A percentile compares a stretch with the other conserved stretches of the same genome.
Evolutionary conservation across 1,140 invertebrate species (phyloP).

Genomic region (Papilio polytes): DNA sequence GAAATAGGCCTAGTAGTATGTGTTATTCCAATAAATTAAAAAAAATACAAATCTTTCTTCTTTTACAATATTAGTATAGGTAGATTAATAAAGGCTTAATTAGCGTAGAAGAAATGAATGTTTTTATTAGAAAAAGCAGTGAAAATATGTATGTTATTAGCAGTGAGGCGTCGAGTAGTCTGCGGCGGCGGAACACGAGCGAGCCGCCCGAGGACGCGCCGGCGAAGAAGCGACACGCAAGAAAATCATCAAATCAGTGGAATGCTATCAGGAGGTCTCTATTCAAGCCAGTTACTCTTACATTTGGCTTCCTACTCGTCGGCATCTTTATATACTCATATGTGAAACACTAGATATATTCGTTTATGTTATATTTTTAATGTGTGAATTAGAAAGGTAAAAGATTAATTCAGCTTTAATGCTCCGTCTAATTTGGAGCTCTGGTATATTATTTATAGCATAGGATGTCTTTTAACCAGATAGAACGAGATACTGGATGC

Average conservation of each 20-base stretch:
- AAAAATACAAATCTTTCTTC: no score
- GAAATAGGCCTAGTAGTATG: no score
- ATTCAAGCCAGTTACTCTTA: conserved; percentile 82
- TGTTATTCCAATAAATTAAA: no score
- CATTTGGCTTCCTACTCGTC: conserved; percentile 78
- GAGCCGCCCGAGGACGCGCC: conserved; percentile 77
- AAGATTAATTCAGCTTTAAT: not conserved
- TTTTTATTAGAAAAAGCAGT: not conserved
- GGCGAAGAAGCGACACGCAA: conserved; percentile 81
- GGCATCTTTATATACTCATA: conserved; percentile 76
- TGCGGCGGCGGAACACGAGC: conserved; percentile 59
- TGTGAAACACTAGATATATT: conserved; percentile 68
- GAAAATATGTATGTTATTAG: conserved; percentile 21
- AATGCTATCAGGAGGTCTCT: conserved; percentile 84
- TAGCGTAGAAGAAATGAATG: not conserved
- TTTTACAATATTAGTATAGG: no score
- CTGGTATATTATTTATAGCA: conserved; percentile 13
- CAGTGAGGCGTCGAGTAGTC: conserved; percentile 47
- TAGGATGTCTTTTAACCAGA: conserved; percentile 19
- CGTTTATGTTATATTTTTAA: not conserved
- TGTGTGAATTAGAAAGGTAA: not conserved
- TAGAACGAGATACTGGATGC: conserved; percentile 10
- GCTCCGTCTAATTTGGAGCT: not conserved
- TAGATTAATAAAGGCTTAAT: no score
- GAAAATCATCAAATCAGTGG: conserved; percentile 81